phyloP scores from a whole-genome alignment of 2,113 vertebrate species.

The Perca fluviatilis region DNA sequence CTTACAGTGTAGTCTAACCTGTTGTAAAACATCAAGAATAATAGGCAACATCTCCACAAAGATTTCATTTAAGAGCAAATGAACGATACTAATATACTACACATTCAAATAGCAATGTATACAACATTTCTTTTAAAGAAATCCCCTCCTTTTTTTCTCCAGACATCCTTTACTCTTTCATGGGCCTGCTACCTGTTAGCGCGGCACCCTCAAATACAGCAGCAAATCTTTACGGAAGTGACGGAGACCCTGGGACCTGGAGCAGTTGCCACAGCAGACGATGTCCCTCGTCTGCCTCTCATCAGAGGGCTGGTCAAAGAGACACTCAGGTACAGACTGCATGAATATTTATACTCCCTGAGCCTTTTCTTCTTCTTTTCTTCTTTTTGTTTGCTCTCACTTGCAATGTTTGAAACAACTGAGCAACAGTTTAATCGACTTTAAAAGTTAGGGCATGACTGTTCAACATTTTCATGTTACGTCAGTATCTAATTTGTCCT shows the following conservation, averaged over 20 bases:
- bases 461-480: not conserved
- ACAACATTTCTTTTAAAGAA: not conserved
- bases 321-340: conserved; percentile 87
- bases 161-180: conserved; percentile 94
- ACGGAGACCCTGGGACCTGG: conserved; percentile 81
- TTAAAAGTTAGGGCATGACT: not conserved
- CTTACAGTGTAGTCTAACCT: not conserved
- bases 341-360: not conserved
- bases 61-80: not conserved
- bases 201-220: conserved; percentile 86
- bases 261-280: conserved; percentile 82
- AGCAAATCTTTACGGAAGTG: conserved; percentile 87
- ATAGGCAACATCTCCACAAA: not conserved
- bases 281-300: conserved; percentile 87
- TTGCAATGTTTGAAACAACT: not conserved
- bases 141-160: not conserved
- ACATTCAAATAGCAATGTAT: not conserved
- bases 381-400: not conserved
- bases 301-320: conserved; percentile 94
- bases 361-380: not conserved
- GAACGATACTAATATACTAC: not conserved
- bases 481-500: not conserved
- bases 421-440: not conserved
- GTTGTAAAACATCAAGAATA: conserved; percentile 15
- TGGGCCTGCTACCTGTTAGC: conserved; percentile 92